A percentile compares a stretch with the other conserved stretches of the same genome.
Conservation (phyloP, 2,888 invertebrate genomes). For the Platerodrilus igneus region DNA sequence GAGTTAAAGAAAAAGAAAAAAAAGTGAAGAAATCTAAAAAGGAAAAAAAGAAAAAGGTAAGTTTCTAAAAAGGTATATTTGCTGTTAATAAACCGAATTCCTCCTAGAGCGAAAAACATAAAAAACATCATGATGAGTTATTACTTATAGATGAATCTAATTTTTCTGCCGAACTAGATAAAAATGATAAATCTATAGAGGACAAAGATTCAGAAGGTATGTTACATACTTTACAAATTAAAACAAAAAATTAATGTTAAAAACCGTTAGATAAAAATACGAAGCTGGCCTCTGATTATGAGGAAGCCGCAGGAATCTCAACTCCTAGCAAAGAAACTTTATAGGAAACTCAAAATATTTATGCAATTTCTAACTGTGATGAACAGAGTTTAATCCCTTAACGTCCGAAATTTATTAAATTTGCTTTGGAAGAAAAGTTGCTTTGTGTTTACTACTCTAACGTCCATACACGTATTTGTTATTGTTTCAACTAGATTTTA, state of each 20-base stretch:
- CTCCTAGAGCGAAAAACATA: slow-evolving; percentile 13
- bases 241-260: too few species aligned
- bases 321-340: slow-evolving; percentile 83
- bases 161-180: too few species aligned
- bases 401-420: too few species aligned
- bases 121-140: slow-evolving; percentile 7
- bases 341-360: slow-evolving; percentile 29
- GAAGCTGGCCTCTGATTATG: slow-evolving; percentile 72
- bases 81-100: slow-evolving; percentile 2
- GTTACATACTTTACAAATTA: too few species aligned
- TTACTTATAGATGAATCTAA: too few species aligned
- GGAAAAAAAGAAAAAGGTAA: slow-evolving; percentile 45
- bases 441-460: too few species aligned
- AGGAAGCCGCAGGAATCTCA: slow-evolving; percentile 86
- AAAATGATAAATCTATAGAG: too few species aligned
- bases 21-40: slow-evolving; percentile 44
- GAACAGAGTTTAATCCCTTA: slow-evolving; percentile 10
- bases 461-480: too few species aligned
- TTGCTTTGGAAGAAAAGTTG: too few species aligned
- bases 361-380: slow-evolving; percentile 18
- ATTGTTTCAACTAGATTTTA: slow-evolving; percentile 2
- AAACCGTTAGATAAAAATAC: slow-evolving; percentile 47
- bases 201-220: too few species aligned
- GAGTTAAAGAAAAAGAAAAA: slow-evolving; percentile 33
- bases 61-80: slow-evolving; percentile 48